Conservation (phyloP, 2,113 vertebrate species). For the Sarotherodon lohbergeri region DNA sequence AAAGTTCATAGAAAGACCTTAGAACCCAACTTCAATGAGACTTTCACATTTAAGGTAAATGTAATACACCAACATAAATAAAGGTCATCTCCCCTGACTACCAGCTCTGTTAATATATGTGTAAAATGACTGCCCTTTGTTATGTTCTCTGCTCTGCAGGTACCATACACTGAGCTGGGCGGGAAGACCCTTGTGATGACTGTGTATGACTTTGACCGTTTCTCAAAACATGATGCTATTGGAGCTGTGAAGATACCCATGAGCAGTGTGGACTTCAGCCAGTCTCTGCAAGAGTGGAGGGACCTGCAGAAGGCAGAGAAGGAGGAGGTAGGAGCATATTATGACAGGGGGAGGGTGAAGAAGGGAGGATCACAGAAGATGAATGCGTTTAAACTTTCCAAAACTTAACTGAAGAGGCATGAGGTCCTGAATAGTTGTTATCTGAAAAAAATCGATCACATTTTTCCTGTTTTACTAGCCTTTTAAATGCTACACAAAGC, state of each 20-base stretch:
- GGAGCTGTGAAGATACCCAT: slow-evolving; percentile 91
- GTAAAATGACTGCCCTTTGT: neutral
- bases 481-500: neutral
- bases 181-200: slow-evolving; percentile 95
- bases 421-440: neutral
- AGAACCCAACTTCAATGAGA: slow-evolving; percentile 83
- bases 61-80: neutral
- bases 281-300: slow-evolving; percentile 92
- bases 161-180: slow-evolving; percentile 88
- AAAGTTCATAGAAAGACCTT: slow-evolving; percentile 88
- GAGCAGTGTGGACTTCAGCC: slow-evolving; percentile 94
- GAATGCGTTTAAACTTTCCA: neutral
- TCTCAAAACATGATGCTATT: slow-evolving; percentile 96
- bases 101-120: neutral
- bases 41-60: slow-evolving; percentile 84
- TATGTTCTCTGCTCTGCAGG: slow-evolving; percentile 57
- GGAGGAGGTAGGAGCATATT: slow-evolving; percentile 82
- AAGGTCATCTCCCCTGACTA: neutral
- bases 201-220: slow-evolving; percentile 93
- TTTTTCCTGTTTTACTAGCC: neutral
- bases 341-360: neutral
- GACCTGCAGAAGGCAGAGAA: slow-evolving; percentile 96
- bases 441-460: neutral
- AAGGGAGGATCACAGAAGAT: neutral
- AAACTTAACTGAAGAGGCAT: neutral